Evolutionary conservation across 2,888 invertebrate genomes (phyloP).

Genomic region (Dicyrtomina minuta): DNA sequence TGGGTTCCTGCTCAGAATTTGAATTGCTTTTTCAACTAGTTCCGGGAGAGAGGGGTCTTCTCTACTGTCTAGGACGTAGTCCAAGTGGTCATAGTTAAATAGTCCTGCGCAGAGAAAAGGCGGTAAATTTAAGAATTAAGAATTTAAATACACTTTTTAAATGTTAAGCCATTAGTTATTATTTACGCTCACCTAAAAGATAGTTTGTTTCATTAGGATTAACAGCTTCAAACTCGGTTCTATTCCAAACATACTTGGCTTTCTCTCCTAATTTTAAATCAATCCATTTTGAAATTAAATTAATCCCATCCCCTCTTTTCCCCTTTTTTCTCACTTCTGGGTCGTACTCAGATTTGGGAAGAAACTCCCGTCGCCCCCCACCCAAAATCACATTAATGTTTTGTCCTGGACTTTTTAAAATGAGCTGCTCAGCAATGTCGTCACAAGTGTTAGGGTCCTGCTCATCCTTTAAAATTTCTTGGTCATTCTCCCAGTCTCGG

Average conservation of each 20-base stretch:
- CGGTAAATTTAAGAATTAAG: too few relatives aligned
- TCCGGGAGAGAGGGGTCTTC: constrained; percentile 68
- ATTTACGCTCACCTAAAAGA: constrained; percentile 24
- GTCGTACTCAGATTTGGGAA: background rate
- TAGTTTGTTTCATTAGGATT: constrained; percentile 52
- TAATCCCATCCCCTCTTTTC: constrained; percentile 64
- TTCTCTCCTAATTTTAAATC: constrained; percentile 53
- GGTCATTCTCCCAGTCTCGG: constrained; percentile 80
- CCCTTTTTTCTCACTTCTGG: constrained; percentile 56
- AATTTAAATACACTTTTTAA: too few relatives aligned
- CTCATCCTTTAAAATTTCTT: constrained; percentile 60
- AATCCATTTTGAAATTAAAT: constrained; percentile 69
- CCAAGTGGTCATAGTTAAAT: constrained; percentile 41
- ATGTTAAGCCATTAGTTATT: too few relatives aligned
- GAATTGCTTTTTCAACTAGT: constrained; percentile 76
- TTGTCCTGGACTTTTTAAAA: constrained; percentile 75
- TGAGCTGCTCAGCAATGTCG: constrained; percentile 79
- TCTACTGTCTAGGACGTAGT: constrained; percentile 33
- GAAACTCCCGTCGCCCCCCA: constrained; percentile 48
- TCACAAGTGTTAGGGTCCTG: constrained; percentile 62
- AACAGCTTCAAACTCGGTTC: constrained; percentile 61
- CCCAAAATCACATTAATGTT: constrained; percentile 66
- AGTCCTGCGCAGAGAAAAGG: too few relatives aligned
- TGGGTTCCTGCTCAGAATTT: constrained; percentile 65
- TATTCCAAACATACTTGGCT: constrained; percentile 62